phyloP scores from a whole-genome alignment of 53 echinoderm and acorn worm genomes.

The Mesocentrotus franciscanus region DNA sequence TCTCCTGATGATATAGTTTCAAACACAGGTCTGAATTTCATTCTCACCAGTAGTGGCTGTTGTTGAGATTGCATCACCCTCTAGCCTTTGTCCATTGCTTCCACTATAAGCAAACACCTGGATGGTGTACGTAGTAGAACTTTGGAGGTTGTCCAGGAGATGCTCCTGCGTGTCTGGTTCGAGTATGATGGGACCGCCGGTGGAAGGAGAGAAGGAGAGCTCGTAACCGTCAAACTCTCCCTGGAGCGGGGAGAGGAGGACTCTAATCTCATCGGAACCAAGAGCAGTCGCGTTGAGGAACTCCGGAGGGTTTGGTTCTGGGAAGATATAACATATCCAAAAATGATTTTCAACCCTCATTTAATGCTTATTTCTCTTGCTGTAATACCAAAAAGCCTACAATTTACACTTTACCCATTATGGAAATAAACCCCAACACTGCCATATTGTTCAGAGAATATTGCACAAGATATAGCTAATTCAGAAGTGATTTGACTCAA shows the following conservation, averaged over 20 bases:
- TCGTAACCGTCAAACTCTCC: slow-evolving; percentile 64
- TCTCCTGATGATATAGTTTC: not conserved
- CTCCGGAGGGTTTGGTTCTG: slow-evolving; percentile 56
- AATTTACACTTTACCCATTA: too few relatives aligned
- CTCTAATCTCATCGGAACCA: not conserved
- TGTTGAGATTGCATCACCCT: not conserved
- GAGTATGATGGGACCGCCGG: not conserved
- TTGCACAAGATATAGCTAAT: too few relatives aligned
- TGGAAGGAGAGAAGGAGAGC: slow-evolving; percentile 48
- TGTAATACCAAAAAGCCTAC: too few relatives aligned
- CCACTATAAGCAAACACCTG: slow-evolving; percentile 2
- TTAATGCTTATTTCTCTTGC: too few relatives aligned
- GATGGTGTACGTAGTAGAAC: not conserved
- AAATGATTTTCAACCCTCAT: not conserved
- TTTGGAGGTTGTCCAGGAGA: not conserved
- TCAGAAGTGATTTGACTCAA: too few relatives aligned
- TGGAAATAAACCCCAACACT: too few relatives aligned
- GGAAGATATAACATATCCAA: not conserved
- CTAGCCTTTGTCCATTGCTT: not conserved
- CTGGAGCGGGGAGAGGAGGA: slow-evolving; percentile 13
- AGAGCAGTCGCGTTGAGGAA: slow-evolving; percentile 34
- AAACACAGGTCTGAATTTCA: not conserved
- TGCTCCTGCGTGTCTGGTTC: slow-evolving; percentile 19
- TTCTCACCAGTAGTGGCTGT: not conserved
- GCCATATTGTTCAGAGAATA: too few relatives aligned